These are phyloP conservation scores for Caenorhabditis inopinata DNA, from an alignment of 1,140 invertebrate species.

Conservation along the genomic window DNA sequence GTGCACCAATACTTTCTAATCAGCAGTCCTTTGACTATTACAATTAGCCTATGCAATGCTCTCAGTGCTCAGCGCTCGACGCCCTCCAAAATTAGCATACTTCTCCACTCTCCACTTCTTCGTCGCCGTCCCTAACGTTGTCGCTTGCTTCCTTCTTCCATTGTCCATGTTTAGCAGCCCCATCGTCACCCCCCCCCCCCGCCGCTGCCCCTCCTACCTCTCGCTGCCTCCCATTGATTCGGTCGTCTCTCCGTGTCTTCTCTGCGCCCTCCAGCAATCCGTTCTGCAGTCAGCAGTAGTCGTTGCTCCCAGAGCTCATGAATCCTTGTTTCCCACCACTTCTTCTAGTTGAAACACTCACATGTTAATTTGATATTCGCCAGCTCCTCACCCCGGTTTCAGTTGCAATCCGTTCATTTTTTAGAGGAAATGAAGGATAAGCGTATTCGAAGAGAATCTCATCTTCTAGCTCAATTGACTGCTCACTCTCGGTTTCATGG, in stretches of 20 bases:
- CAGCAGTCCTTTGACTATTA: no score
- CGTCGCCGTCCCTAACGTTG: no score
- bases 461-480: no score
- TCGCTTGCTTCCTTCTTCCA: no score
- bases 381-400: not conserved
- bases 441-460: no score
- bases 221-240: constrained; percentile 17
- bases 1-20: no score
- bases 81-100: constrained; percentile 9
- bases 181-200: no score
- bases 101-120: not conserved
- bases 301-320: not conserved
- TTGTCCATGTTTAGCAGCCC: no score
- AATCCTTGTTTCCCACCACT: constrained; percentile 2
- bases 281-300: not conserved
- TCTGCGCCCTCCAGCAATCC: not conserved
- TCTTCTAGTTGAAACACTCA: not conserved
- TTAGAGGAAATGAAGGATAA: not conserved
- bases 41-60: no score
- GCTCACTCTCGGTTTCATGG: no score
- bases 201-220: not conserved
- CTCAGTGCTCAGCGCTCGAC: no score
- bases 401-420: not conserved
- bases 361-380: constrained; percentile 1
- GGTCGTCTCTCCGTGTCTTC: not conserved